phyloP scores from a whole-genome alignment of 2,113 vertebrate species.

The Dasyurus viverrinus region DNA sequence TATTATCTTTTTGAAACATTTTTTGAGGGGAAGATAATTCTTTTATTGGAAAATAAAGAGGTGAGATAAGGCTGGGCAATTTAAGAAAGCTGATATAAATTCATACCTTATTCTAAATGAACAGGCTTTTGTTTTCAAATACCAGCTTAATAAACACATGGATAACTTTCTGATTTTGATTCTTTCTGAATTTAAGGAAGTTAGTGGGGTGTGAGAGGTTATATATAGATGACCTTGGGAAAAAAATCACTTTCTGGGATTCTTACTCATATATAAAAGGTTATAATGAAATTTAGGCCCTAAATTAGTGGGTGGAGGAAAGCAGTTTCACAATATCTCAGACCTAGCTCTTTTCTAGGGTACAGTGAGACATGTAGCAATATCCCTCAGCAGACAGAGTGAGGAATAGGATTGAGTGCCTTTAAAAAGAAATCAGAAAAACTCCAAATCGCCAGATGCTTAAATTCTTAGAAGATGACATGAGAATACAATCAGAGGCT shows the following conservation, averaged over 20 bases:
- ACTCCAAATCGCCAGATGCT: not conserved
- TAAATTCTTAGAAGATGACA: not conserved
- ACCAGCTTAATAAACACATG: not conserved
- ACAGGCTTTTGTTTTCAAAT: not conserved
- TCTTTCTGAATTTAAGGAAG: slow-evolving; percentile 31
- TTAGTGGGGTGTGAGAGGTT: not conserved
- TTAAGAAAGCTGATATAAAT: not conserved
- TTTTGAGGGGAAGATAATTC: not conserved
- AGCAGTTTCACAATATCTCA: not conserved
- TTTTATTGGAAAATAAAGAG: slow-evolving; percentile 23
- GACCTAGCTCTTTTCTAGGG: not conserved
- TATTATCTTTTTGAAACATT: slow-evolving; percentile 4
- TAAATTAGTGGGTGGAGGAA: not conserved
- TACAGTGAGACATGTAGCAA: not conserved
- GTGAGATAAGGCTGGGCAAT: slow-evolving; percentile 14
- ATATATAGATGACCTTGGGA: not conserved
- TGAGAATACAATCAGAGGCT: not conserved
- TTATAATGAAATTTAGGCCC: not conserved
- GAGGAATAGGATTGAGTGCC: not conserved
- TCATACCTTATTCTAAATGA: not conserved
- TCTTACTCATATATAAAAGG: not conserved
- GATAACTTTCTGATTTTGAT: not conserved
- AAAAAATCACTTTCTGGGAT: not conserved
- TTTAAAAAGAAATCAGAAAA: not conserved
- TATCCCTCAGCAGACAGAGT: not conserved